Conservation (phyloP, 2,888 invertebrate genomes). For the Geophilus truncorum region DNA sequence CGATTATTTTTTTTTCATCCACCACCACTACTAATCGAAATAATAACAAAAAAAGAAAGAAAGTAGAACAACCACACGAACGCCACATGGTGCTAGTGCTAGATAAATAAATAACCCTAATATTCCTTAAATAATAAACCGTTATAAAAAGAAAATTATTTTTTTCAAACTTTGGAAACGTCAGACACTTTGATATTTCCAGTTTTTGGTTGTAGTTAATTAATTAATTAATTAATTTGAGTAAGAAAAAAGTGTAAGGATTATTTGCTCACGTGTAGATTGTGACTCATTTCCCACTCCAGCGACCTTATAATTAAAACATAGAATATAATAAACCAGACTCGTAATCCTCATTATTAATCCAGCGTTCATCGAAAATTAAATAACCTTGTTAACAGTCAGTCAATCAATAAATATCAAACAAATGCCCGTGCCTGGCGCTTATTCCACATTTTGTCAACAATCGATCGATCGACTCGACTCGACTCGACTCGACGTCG, state of each 20-base stretch:
- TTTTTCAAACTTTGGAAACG: no score
- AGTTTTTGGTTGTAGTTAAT: no score
- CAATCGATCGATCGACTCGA: slow-evolving; percentile 12
- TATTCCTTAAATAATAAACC: no score
- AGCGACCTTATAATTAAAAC: background rate
- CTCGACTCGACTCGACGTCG: no score
- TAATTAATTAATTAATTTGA: background rate
- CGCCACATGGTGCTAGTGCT: background rate
- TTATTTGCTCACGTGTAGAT: no score
- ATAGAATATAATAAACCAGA: background rate
- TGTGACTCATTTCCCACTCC: background rate
- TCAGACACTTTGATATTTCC: no score
- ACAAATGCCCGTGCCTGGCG: slow-evolving; percentile 7
- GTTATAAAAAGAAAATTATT: no score
- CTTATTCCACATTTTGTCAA: slow-evolving; percentile 15
- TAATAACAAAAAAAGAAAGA: background rate
- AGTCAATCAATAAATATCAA: slow-evolving; percentile 19
- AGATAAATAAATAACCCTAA: background rate
- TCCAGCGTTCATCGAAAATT: slow-evolving; percentile 11
- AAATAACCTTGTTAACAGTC: slow-evolving; percentile 21
- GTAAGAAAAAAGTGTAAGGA: no score
- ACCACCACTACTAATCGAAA: background rate
- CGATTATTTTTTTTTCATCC: background rate
- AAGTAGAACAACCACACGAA: background rate
- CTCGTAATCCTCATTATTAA: slow-evolving; percentile 10